These are phyloP conservation scores for Endotricha flammealis DNA, from an alignment of 2,888 invertebrate genomes.

Conservation along the genomic window DNA sequence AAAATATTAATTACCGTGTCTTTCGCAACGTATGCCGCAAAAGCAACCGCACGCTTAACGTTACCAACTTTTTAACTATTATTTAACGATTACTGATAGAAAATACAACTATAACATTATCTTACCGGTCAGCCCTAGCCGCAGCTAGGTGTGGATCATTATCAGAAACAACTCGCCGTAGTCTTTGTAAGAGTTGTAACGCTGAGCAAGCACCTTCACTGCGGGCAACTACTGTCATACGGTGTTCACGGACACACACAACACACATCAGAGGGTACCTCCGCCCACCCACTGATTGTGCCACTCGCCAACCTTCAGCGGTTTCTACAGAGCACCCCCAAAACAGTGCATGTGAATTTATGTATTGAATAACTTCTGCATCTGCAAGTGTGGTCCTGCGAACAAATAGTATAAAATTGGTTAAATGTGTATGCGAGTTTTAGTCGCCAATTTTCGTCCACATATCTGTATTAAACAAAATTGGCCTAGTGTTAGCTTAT, in stretches of 20 bases:
- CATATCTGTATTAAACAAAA: no score
- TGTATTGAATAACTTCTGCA: constrained; percentile 85
- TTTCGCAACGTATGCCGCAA: no score
- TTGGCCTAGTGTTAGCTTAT: no score
- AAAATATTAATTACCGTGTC: no score
- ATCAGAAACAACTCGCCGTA: constrained; percentile 87
- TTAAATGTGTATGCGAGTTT: no score
- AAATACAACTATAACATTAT: not conserved
- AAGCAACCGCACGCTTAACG: no score
- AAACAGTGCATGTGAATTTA: constrained; percentile 91
- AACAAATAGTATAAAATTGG: constrained; percentile 9
- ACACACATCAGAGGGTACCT: constrained; percentile 92
- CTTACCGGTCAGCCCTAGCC: constrained; percentile 90
- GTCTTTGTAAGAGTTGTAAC: constrained; percentile 82
- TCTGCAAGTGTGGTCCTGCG: constrained; percentile 83
- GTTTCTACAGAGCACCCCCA: constrained; percentile 96
- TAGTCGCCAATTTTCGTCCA: no score
- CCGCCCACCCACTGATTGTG: constrained; percentile 90
- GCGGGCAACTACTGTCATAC: constrained; percentile 95
- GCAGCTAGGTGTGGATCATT: constrained; percentile 93
- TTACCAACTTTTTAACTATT: no score
- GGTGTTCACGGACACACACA: constrained; percentile 91
- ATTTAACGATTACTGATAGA: not conserved
- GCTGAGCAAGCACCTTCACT: constrained; percentile 91
- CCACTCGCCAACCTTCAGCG: constrained; percentile 95